Evolutionary conservation across 2,888 invertebrate genomes (phyloP).

Genomic region (Boloria selene): DNA sequence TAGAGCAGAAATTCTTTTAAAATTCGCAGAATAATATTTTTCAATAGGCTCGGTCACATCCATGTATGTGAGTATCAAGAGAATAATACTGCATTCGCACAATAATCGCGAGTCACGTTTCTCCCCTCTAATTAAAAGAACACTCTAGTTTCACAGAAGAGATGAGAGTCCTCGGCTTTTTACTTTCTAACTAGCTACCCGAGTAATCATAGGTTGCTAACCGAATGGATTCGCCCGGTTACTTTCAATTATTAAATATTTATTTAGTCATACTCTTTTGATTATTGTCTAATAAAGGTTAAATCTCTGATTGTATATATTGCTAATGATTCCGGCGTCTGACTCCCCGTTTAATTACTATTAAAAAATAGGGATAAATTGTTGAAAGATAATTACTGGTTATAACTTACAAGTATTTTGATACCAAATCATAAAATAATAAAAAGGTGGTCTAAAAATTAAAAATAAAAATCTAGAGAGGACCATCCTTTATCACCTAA

Average conservation of each 20-base stretch:
- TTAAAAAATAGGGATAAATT: no score
- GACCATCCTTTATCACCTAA: no score
- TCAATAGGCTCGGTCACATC: conserved; percentile 10
- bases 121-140: conserved; percentile 30
- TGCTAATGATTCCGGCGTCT: no score
- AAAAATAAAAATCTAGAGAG: no score
- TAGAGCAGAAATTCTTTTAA: background rate
- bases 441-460: no score
- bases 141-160: conserved; percentile 23
- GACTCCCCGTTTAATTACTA: no score
- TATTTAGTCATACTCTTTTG: background rate
- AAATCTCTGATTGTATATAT: background rate
- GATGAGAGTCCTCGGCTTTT: conserved; percentile 26
- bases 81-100: conserved; percentile 25
- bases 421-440: no score
- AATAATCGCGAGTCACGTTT: conserved; percentile 29
- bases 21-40: conserved; percentile 4
- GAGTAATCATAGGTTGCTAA: conserved; percentile 21
- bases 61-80: conserved; percentile 20
- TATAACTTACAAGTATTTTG: no score
- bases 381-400: no score
- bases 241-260: conserved; percentile 12
- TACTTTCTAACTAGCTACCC: conserved; percentile 30
- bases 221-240: conserved; percentile 20
- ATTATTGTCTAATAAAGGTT: background rate